Evolutionary conservation across 2,113 vertebrate species (phyloP).

Genomic region (Eleginops maclovinus): DNA sequence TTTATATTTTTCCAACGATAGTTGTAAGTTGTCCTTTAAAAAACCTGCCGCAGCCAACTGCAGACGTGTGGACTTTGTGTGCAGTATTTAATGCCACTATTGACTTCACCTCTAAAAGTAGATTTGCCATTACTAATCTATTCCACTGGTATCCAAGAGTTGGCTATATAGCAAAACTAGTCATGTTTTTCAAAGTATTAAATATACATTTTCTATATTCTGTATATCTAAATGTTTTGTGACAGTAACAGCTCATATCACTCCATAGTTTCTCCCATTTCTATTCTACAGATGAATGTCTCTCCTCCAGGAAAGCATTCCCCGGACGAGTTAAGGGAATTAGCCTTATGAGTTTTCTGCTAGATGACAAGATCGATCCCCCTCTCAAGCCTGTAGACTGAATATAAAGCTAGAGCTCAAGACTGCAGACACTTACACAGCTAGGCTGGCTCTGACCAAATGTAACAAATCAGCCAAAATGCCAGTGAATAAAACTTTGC

Average conservation of each 20-base stretch:
- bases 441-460: background rate
- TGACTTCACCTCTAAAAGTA: constrained; percentile 53
- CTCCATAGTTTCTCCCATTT: constrained; percentile 40
- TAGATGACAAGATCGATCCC: constrained; percentile 1
- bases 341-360: background rate
- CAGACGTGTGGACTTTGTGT: constrained; percentile 41
- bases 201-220: constrained; percentile 76
- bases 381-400: background rate
- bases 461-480: background rate
- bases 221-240: constrained; percentile 75
- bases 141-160: constrained; percentile 59
- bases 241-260: constrained; percentile 65
- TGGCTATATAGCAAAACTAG: constrained; percentile 46
- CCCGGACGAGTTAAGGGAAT: background rate
- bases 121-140: constrained; percentile 61
- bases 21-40: constrained; percentile 65
- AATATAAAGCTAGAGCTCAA: constrained; percentile 13
- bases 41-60: constrained; percentile 55
- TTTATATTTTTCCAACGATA: constrained; percentile 82
- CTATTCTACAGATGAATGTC: constrained; percentile 52
- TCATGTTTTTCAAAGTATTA: constrained; percentile 65
- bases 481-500: background rate
- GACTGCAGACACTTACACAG: background rate
- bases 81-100: constrained; percentile 54
- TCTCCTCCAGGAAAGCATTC: constrained; percentile 21